Percentiles rank a stretch among this genome's conserved stretches.
Conservation (phyloP, 2,888 invertebrate genomes). For the Mythimna ferrago region DNA sequence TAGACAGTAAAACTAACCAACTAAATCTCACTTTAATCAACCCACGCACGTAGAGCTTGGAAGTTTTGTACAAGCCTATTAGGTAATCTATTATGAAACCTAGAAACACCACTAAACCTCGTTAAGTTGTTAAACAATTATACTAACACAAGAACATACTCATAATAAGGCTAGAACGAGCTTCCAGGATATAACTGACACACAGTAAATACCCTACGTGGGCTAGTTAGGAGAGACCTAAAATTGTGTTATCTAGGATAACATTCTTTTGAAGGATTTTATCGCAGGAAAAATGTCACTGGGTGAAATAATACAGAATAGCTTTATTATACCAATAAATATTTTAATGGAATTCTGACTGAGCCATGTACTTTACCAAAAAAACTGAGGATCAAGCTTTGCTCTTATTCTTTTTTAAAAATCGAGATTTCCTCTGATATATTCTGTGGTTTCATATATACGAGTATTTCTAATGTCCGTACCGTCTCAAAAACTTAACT, state of each 20-base stretch:
- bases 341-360: no score
- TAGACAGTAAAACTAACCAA: no score
- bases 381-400: no score
- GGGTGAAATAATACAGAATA: neutral
- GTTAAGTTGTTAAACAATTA: constrained; percentile 39
- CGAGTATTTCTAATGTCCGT: neutral
- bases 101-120: neutral
- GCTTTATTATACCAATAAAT: neutral
- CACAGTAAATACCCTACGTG: neutral
- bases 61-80: constrained; percentile 15
- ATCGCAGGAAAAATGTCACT: neutral
- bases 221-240: neutral
- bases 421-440: neutral
- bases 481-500: neutral
- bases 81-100: constrained; percentile 8
- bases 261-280: neutral
- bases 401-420: neutral
- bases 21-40: neutral
- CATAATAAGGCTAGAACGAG: constrained; percentile 1
- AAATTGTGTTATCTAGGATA: neutral
- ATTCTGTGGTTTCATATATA: no score
- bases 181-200: constrained; percentile 14
- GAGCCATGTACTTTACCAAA: neutral
- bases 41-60: neutral
- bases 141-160: neutral